Evolutionary conservation across 2,113 vertebrate species (phyloP), one percentile per base, ranked within the genome.

Genomic region (Lanius collurio): DNA sequence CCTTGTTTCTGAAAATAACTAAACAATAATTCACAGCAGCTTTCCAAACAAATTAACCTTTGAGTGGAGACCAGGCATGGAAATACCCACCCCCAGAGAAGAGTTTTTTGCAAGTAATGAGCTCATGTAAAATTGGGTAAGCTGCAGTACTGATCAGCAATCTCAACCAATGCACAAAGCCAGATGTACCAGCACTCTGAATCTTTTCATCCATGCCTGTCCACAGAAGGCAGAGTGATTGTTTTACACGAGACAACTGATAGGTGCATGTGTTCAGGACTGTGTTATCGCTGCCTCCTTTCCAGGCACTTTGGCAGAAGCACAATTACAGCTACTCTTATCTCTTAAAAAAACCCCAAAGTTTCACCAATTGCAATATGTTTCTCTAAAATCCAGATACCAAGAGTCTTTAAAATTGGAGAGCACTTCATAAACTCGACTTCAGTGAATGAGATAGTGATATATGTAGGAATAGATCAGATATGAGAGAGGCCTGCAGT

Each of bases 11-110:
- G 56, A 69, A 31, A 89, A 70, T 41, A 68, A 37, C 18, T 33
- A 15, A 69, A 37, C 16, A 59, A 31, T 42, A 39, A 71, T 95
- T 92, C 56, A 92, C 27, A 87, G 39, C 67, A 95, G 42, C 50
- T 97, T 92, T 95, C 63, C 60, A 91, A 88, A 88, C 52, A 93
- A 93, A 83, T 95, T 93, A 94, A 95, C 81, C 86, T 94, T 92
- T 95, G 77, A 59, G 52, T 39, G 93, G 80, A 86, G 67, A 92
- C 26, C 62, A 71, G 42, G 26, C n/a, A 57, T 68, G 33, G 86
- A 94, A 91, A 89, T 42, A 30, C 6, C 17, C 18, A 46, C 16
- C 13, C 62, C 16, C 2, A 1, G n/a, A 87, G n/a, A 59, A 91
- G 67, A 62, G 23, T 26, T 69, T 83, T 92, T 49, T 89, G 35